A percentile compares a stretch with the other conserved stretches of the same genome.
Conservation (phyloP, 1,140 invertebrate species). For the Atta texana region DNA sequence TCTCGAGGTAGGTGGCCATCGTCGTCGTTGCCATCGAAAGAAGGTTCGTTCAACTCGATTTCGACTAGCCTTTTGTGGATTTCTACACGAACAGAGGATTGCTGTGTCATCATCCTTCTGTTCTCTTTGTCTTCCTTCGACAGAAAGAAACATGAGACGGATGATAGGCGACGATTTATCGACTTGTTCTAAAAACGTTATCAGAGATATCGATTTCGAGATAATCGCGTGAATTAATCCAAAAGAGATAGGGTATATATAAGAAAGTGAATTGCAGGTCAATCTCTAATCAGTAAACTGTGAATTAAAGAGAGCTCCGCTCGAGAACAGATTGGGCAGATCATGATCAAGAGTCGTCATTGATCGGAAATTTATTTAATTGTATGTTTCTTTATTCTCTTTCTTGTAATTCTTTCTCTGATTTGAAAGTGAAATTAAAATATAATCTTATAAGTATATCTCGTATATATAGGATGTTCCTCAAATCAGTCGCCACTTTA, state of each 20-base stretch:
- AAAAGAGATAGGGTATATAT: background rate
- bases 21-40: constrained; percentile 1
- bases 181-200: background rate
- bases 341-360: background rate
- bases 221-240: background rate
- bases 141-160: background rate
- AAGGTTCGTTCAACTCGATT: constrained; percentile 71
- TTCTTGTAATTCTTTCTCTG: background rate
- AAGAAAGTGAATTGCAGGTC: constrained; percentile 24
- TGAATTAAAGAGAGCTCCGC: background rate
- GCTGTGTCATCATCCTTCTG: constrained; percentile 60
- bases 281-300: constrained; percentile 7
- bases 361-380: background rate
- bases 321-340: background rate
- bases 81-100: constrained; percentile 35
- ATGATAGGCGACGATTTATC: background rate
- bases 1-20: constrained; percentile 42
- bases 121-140: constrained; percentile 33
- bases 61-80: constrained; percentile 54
- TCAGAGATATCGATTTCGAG: constrained; percentile 36
- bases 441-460: background rate
- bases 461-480: background rate
- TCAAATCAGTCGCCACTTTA: no score
- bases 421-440: constrained; percentile 20
- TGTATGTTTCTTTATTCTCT: background rate